Conservation (phyloP, 2,113 vertebrate genomes). For the Hyaena hyaena region DNA sequence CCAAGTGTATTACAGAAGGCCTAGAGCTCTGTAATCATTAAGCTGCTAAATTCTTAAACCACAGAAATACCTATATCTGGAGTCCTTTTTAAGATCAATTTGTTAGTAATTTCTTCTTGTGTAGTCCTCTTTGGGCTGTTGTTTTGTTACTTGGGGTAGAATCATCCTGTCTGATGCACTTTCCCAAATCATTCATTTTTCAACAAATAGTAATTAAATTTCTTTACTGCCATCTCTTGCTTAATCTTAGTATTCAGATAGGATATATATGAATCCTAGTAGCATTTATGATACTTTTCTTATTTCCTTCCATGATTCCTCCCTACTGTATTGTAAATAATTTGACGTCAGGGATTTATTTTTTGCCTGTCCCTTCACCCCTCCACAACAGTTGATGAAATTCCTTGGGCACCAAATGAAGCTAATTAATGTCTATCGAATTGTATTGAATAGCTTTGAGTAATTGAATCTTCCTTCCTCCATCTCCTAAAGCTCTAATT, state of each 20-base stretch:
- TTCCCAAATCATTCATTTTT: neutral
- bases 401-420: constrained; percentile 13
- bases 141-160: neutral
- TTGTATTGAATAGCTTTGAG: constrained; percentile 50
- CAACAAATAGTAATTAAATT: neutral
- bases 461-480: constrained; percentile 52
- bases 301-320: neutral
- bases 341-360: neutral
- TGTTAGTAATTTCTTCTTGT: neutral
- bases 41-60: neutral
- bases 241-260: neutral
- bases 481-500: constrained; percentile 48
- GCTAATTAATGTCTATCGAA: constrained; percentile 51
- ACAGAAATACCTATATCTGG: neutral
- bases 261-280: neutral
- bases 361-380: neutral
- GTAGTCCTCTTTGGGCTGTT: neutral
- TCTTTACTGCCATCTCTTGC: neutral
- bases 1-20: neutral
- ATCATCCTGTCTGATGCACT: neutral
- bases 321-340: neutral
- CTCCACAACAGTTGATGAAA: neutral
- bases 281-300: constrained; percentile 3
- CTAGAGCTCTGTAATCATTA: neutral
- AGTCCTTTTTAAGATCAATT: neutral